Evolutionary conservation across 2,113 vertebrate genomes (phyloP).

Genomic region (Bubalus kerabau): DNA sequence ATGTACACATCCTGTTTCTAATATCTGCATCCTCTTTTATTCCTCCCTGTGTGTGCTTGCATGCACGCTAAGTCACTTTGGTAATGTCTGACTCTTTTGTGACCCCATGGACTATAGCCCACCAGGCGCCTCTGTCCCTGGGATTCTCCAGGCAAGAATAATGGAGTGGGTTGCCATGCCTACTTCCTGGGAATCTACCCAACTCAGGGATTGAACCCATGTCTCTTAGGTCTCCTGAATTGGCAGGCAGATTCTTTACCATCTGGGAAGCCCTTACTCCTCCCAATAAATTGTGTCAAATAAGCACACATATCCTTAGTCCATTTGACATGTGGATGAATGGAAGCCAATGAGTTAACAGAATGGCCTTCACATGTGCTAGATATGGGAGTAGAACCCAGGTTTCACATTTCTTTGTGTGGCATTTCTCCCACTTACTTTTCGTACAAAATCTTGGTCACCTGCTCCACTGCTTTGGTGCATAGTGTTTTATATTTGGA

Average conservation of each 20-base stretch:
- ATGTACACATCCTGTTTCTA: background rate
- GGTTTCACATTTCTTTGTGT: background rate
- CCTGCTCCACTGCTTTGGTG: background rate
- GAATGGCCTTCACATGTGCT: background rate
- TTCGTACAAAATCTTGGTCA: background rate
- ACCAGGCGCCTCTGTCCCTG: rapidly evolving
- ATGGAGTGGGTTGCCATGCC: background rate
- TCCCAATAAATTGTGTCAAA: background rate
- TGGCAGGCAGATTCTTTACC: background rate
- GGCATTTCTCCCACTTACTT: background rate
- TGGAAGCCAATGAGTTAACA: background rate
- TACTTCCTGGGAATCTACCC: background rate
- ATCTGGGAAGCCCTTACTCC: background rate
- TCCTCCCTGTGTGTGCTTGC: background rate
- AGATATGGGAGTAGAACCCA: background rate
- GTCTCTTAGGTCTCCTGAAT: background rate
- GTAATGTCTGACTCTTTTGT: background rate
- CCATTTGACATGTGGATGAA: too few relatives aligned
- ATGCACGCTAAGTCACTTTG: rapidly evolving
- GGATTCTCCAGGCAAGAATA: background rate
- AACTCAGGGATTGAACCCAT: background rate
- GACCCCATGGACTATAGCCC: background rate
- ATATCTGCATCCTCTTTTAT: background rate
- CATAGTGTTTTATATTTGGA: background rate
- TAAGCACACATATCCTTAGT: background rate